Base-by-base conservation (phyloP, 2,888 invertebrate genomes). In the Nymphalis c-album region DNA sequence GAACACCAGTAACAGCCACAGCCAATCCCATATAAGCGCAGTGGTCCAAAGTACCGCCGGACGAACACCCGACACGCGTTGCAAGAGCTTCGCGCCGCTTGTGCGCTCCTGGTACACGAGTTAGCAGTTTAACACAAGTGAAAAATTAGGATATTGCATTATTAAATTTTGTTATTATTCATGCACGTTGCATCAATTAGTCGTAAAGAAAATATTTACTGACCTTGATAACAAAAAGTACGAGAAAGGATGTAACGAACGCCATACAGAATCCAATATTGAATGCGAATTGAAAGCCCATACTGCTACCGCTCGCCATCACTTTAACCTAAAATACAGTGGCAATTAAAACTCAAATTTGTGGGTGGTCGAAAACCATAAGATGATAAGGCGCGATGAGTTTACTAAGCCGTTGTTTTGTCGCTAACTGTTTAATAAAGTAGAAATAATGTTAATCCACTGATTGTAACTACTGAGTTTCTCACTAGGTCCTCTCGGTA, bases 221-320 rank as follows among this genome's bases (percentile, higher is more conserved):
- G 75, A 92, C 92, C 85, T 91, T 92, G 58, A 90, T 84, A 10
- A 86, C 88, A 75, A 95, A 94, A n/a, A 95, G 82, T 4, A 95
- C 92, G 68, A 94, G 93, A 74, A 95, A 94, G 0, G 94, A 90
- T 1, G 95, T 93, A 0, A 95, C 95, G 80, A 97, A 95, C 0
- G 96, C 94, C 93, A 97, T 94, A 78, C 96, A 95, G 84, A 96
- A 96, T 63, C 95, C 95, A 59, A 97, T 93, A 78, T 96, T 96
- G 77, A 96, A 95, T 10, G 94, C 95, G 74, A 94, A 92, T 78
- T 93, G 94, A 79, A 94, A 91, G 71, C 91, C 91, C 88, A 92
- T 90, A 74, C 88, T 91, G 75, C 90, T 87, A 10, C 92, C 91
- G 5, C 86, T 79, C 8, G 91, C 90, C 90, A 92, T 90, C 0